These are phyloP conservation scores for Oreochromis mossambicus DNA, from an alignment of 2,797 vertebrate genomes.

Conservation along the genomic window DNA sequence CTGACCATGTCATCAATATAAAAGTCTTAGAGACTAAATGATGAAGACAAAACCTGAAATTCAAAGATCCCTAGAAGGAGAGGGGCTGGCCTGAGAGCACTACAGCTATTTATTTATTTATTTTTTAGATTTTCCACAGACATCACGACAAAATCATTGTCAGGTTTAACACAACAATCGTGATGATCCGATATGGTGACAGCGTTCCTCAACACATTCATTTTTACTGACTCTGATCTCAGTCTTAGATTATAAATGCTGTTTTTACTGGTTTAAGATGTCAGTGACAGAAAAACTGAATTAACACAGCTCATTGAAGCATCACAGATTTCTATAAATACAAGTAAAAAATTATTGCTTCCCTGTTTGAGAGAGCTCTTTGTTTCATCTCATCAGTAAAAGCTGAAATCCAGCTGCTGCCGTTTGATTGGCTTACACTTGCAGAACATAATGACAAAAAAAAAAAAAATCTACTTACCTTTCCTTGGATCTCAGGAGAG, in stretches of 20 bases:
- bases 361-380: neutral
- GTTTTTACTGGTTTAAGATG: neutral
- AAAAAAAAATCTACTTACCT: constrained; percentile 15
- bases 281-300: neutral
- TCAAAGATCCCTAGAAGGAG: neutral
- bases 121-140: accelerated
- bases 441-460: neutral
- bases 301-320: neutral
- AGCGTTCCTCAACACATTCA: neutral
- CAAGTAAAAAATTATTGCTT: neutral
- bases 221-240: neutral
- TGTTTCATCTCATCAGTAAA: neutral
- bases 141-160: accelerated
- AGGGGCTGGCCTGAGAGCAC: neutral
- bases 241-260: neutral
- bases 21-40: neutral
- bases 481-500: neutral
- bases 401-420: neutral
- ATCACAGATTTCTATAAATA: neutral
- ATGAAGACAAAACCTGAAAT: neutral
- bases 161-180: neutral
- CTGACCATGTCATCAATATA: neutral
- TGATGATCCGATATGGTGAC: neutral
- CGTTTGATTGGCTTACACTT: neutral
- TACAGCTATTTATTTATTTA: neutral